Base-by-base conservation (phyloP, 2,888 invertebrate species). In the Aleiodes testaceus region DNA sequence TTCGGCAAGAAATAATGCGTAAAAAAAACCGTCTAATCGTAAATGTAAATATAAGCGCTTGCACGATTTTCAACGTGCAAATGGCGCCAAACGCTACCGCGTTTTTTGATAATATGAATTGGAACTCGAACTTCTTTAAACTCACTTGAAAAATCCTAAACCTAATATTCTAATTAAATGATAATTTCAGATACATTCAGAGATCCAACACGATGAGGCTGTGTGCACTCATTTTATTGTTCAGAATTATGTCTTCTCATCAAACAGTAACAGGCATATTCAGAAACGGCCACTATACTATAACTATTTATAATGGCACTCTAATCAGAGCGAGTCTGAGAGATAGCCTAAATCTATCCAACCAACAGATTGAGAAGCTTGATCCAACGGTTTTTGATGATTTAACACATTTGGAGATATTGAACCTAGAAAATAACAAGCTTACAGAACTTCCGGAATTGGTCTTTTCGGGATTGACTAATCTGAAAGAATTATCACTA, bases 381-480 rank as follows among this genome's bases (percentile, higher is more conserved):
- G 26, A 76, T 5, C 14, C 14, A 0, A 36, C 6, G 2, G 36
- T 79, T 1, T 77, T 83, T 26, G 78, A 80, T n/a, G 69, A 73
- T 9, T 30, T 79, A 0, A 9, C 26, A 26, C 26, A 59, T 0
- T 45, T 80, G 1, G 79, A 77, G 26, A 75, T 55, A 3, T 69
- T 84, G 2, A 74, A 69, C 52, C 59, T 84, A 7, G 72, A 77
- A 1, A 74, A 79, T 44, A 84, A 84, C 55, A 69, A 68, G 1
- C 45, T 84, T 1, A 52, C 20, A 1, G 64, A 64, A 1, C 68
- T 84, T 0, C 81, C 80, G 1, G 72, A 77, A 3, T 77, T 78
- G 55, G 66, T 82, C 1, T 84, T 84, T 66, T 75, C 79, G 0
- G 78, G 77, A 42, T 74, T 84, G 11, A 77, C 76, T 0, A 75